phyloP scores from a whole-genome alignment of 2,888 invertebrate genomes.

The Agrochola litura region DNA sequence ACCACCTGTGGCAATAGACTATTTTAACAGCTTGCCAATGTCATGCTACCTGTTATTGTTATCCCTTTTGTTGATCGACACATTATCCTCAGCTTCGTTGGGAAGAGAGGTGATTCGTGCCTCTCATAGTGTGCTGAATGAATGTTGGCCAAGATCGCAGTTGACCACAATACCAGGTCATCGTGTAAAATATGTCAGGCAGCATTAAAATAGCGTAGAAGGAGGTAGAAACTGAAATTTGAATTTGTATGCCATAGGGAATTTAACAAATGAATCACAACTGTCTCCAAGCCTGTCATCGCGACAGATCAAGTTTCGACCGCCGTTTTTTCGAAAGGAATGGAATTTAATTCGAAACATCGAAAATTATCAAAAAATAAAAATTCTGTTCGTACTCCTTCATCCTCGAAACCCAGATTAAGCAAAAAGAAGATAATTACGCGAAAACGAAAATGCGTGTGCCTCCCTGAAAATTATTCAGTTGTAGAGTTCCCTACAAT shows the following conservation, averaged over 20 bases:
- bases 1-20: not conserved
- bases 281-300: constrained; percentile 83
- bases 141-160: not conserved
- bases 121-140: not conserved
- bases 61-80: not conserved
- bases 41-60: not conserved
- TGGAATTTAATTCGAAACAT: constrained; percentile 90
- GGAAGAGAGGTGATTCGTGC: not conserved
- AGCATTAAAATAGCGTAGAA: constrained; percentile 48
- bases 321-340: constrained; percentile 90
- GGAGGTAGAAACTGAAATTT: constrained; percentile 52
- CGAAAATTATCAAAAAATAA: constrained; percentile 90
- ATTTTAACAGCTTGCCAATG: not conserved
- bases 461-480: constrained; percentile 91
- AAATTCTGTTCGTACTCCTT: constrained; percentile 88
- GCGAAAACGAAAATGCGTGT: constrained; percentile 91
- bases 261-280: constrained; percentile 80
- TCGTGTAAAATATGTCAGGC: constrained; percentile 54
- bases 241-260: constrained; percentile 65
- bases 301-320: constrained; percentile 89
- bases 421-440: constrained; percentile 85
- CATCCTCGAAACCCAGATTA: constrained; percentile 85
- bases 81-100: not conserved
- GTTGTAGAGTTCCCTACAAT: constrained; percentile 92
- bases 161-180: not conserved